Base-by-base conservation (phyloP, 2,888 invertebrate genomes). In the Thymelicus sylvestris region DNA sequence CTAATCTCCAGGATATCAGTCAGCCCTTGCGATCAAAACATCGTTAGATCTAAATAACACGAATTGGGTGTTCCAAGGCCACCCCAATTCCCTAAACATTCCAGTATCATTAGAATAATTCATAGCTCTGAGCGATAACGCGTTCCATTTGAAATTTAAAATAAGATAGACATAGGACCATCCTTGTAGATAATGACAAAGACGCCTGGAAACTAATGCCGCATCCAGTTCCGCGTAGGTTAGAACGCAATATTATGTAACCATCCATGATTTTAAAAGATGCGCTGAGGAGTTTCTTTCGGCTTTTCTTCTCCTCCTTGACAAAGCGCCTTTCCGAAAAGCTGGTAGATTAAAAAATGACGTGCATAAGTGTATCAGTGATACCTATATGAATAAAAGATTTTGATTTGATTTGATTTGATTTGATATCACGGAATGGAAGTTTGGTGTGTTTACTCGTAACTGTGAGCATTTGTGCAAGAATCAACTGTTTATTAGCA, bases 81-180 rank as follows among this genome's bases (percentile, higher is more conserved):
- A 19, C 12, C 39, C 41, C 65, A 64, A 64, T 64, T 52, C 52
- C 64, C 52, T 39, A 7, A 41, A 65, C 65, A 65, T 65, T 65
- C 65, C 65, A 65, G 52, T 7, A 15, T 55, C 65, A 65, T 65
- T 55, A 65, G 12, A 52, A 52, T 65, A 65, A 65, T 65, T 64
- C 50, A 19, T 13, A 52, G 65, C 39, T 52, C 52, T 38, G 52
- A 24, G 65, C 65, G 65, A 65, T 65, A 55, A 19, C 19, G 52
- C 38, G 59, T 15, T 38, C 52, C 39, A 13, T 39, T 52, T 47
- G 6, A 47, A 39, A 19, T n/a, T 52, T 13, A 19, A 64, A 55
- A 12, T 41, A 19, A 41, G 52, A 39, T 50, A 15, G 31, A 31
- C n/a, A 50, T 50, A 39, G 31, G 52, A 10, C 24, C 24, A 55